Evolutionary conservation across 2,113 vertebrate genomes (phyloP).

Genomic region (Xenus cinereus): DNA sequence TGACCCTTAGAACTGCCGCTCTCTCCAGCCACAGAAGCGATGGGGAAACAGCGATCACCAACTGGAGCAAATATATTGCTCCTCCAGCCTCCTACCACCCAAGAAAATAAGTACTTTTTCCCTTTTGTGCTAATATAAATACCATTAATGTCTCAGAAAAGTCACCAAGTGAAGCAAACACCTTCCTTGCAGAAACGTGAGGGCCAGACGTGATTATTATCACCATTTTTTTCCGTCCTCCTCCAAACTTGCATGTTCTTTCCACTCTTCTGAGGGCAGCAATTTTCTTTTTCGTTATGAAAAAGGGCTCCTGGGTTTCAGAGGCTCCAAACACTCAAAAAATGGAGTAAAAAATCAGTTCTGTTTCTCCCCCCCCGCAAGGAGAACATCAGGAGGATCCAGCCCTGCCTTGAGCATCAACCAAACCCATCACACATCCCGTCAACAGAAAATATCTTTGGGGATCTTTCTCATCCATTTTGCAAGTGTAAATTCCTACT

Average conservation of each 20-base stretch:
- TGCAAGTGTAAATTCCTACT: background rate
- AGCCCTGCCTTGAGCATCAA: background rate
- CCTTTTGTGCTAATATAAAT: background rate
- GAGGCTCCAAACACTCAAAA: background rate
- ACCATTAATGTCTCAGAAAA: background rate
- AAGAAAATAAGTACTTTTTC: background rate
- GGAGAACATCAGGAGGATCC: background rate
- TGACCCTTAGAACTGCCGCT: background rate
- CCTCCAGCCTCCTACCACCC: background rate
- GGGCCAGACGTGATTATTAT: background rate
- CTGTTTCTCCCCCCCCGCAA: background rate
- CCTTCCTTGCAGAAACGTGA: background rate
- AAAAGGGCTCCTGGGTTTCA: background rate
- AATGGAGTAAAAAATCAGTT: background rate
- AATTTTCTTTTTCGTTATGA: background rate
- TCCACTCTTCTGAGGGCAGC: background rate
- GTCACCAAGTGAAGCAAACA: background rate
- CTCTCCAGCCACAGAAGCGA: background rate
- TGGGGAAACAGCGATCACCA: accelerated
- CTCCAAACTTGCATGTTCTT: background rate
- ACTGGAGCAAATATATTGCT: background rate
- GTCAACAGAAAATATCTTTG: background rate
- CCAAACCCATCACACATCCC: background rate
- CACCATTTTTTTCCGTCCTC: background rate
- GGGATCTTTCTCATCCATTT: background rate